Percentiles rank a stretch among this genome's conserved stretches.
These are phyloP conservation scores for Drosophila punjabiensis DNA, from an alignment of 1,140 invertebrate species.

Conservation along the genomic window DNA sequence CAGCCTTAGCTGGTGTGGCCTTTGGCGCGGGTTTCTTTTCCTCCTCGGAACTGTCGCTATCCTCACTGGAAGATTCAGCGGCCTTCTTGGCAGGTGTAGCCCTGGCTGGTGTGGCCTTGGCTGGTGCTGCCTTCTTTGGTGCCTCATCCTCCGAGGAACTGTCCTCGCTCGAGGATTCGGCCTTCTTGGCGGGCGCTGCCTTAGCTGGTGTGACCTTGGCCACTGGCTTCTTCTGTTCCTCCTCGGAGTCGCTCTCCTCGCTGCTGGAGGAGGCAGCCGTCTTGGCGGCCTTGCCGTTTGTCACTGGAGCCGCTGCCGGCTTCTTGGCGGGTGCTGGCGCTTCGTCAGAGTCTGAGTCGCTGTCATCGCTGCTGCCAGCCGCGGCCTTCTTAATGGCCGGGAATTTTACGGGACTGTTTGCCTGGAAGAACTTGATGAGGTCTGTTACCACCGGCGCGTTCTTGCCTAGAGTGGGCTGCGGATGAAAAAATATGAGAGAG, in stretches of 20 bases:
- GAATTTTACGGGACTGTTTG: conserved; percentile 86
- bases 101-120: neutral
- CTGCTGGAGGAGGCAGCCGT: conserved; percentile 48
- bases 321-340: conserved; percentile 40
- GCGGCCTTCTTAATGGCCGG: conserved; percentile 48
- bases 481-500: neutral
- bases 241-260: conserved; percentile 62
- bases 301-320: conserved; percentile 17
- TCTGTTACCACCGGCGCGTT: conserved; percentile 86
- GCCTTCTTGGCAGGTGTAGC: conserved; percentile 52
- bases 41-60: conserved; percentile 49
- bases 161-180: conserved; percentile 59
- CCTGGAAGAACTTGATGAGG: conserved; percentile 86
- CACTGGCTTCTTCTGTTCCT: conserved; percentile 40
- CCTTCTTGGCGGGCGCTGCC: conserved; percentile 33
- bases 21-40: conserved; percentile 43
- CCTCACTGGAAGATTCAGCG: conserved; percentile 24
- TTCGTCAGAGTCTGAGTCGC: conserved; percentile 51
- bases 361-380: conserved; percentile 55
- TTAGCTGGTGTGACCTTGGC: conserved; percentile 27
- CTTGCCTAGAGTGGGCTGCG: conserved; percentile 84
- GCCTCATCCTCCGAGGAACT: conserved; percentile 58
- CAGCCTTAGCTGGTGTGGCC: conserved; percentile 28
- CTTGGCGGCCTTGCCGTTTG: conserved; percentile 55
- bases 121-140: conserved; percentile 52